Base-by-base conservation (phyloP, 2,888 invertebrate genomes). In the Plebejus anna region DNA sequence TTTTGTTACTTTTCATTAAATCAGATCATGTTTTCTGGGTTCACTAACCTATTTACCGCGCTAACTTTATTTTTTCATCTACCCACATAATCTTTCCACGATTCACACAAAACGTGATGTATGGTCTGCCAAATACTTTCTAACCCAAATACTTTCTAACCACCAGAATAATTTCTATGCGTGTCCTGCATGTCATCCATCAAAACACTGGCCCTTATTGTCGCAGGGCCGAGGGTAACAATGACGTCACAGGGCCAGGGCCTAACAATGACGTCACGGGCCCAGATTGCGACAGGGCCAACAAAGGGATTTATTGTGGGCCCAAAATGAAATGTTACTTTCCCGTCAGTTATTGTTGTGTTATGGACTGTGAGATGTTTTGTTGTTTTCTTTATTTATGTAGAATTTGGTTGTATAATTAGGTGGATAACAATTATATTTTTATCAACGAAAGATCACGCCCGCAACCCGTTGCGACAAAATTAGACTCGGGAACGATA, bases 281-380 rank as follows among this genome's bases (percentile, higher is more conserved):
- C 7, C 38, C 32, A 16, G 70, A 38, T 70, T 70, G n/a, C n/a
- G 42, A 42, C 71, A 28, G 55, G 55, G 32, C 71, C 42, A 32
- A 16, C 55, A 73, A 73, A 51, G 32, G 73, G 55, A 55, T 73
- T 55, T 51, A 72, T 73, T 73, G 51, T 73, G 51, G 47, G 13
- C 55, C 73, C 32, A 55, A 73, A 73, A 73, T 73, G 51, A 51
- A 73, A 73, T 51, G 73, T 73, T 73, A 55, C 73, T 51, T 73
- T 47, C 47, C n/a, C 13, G 32, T 13, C 11, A 22, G 32, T 16
- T 6, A 32, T 66, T 66, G 66, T 66, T 66, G 13, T 32, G 32
- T 66, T 66, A 66, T 28, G 32, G 66, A 42, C 22, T 72, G 47
- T 5, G 13, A 28, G 11, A 61, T 11, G 9, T 9, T 71, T 71